Conservation (phyloP, 2,113 vertebrate species). For the Myrmophylax atrothorax region DNA sequence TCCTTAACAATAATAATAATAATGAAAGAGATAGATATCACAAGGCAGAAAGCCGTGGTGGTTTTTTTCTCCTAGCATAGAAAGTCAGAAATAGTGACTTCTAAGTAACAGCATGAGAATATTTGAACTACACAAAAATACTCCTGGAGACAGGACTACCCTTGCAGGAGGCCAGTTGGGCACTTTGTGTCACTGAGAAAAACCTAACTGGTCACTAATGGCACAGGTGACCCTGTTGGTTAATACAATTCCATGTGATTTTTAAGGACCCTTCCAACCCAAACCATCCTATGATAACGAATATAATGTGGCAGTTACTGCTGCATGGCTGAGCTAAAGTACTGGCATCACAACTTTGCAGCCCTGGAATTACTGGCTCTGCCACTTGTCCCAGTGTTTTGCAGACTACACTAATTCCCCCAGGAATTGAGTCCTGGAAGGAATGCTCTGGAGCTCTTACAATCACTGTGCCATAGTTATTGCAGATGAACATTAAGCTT, state of each 20-base stretch:
- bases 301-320: neutral
- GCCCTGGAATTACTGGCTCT: neutral
- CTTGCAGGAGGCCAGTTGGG: neutral
- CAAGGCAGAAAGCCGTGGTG: neutral
- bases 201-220: neutral
- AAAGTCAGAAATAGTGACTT: neutral
- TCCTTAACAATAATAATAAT: neutral
- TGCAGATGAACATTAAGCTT: neutral
- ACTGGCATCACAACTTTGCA: neutral
- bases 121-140: neutral
- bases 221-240: neutral
- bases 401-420: neutral
- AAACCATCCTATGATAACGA: neutral
- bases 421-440: neutral
- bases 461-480: neutral
- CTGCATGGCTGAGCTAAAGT: neutral
- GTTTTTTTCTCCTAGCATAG: neutral
- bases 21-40: neutral
- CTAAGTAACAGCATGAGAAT: neutral
- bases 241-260: neutral
- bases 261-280: neutral
- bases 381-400: neutral
- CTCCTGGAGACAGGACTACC: too few species aligned
- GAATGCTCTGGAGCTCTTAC: neutral
- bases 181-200: neutral